phyloP scores from a whole-genome alignment of 2,888 invertebrate genomes.

The Drosophila demipolita region DNA sequence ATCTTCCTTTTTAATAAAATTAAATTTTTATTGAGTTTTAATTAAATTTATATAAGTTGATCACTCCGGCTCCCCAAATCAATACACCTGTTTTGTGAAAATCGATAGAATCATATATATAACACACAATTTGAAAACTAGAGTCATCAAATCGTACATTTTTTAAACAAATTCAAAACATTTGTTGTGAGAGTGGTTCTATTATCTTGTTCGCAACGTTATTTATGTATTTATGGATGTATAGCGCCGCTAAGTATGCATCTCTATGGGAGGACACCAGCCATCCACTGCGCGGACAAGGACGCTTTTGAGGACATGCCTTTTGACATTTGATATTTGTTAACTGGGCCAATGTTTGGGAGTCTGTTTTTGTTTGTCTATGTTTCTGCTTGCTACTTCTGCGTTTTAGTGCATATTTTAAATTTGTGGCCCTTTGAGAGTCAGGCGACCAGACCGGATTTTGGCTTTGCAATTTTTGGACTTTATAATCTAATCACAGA shows the following conservation, averaged over 20 bases:
- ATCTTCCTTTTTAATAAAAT: background rate
- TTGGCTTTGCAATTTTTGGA: slow-evolving; percentile 37
- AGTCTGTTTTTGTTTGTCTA: background rate
- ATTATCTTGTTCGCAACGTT: background rate
- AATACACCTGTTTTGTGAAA: too few relatives aligned
- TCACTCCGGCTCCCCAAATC: too few relatives aligned
- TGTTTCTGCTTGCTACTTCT: background rate
- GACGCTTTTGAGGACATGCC: slow-evolving; percentile 39
- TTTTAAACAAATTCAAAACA: background rate
- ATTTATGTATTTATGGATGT: background rate
- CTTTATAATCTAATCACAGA: slow-evolving; percentile 56
- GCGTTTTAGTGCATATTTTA: slow-evolving; percentile 15
- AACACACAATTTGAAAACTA: too few relatives aligned
- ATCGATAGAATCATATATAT: too few relatives aligned
- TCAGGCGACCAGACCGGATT: slow-evolving; percentile 48
- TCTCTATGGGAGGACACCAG: slow-evolving; percentile 15
- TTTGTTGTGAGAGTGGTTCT: background rate
- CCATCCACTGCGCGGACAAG: slow-evolving; percentile 16
- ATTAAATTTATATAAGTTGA: background rate
- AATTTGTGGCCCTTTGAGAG: slow-evolving; percentile 22
- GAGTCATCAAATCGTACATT: background rate
- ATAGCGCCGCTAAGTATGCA: slow-evolving; percentile 48
- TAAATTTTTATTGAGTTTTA: too few relatives aligned
- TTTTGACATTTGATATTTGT: slow-evolving; percentile 52
- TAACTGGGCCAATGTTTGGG: slow-evolving; percentile 40